Base-by-base conservation (phyloP, 92 coral and sea anemone genomes). In the Bergia puertoricense region DNA sequence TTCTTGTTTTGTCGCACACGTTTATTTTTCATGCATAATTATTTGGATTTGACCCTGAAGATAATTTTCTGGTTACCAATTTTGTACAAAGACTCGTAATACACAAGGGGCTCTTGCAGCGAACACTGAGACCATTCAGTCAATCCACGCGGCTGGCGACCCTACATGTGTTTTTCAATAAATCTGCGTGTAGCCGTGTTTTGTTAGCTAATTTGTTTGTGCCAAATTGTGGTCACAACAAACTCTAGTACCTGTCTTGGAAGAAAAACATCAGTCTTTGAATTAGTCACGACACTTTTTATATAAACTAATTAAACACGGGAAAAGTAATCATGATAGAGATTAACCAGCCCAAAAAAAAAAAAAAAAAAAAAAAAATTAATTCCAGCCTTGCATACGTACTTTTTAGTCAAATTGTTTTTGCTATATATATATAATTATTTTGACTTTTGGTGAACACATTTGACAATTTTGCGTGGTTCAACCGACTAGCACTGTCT, bases 131-230 rank as follows among this genome's bases (percentile, higher is more conserved):
- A 5, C 69, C 77, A n/a, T 69, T 36, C 39, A 69, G 74, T 36
- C 39, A 9, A 18, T 20, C 74, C 74, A 73, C 42, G 77, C 77
- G 77, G 77, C 77, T 71, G 8, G 40, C 44, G 18, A 22, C 6
- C 44, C 4, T 73, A 73, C 77, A 73, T 73, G 77, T 73, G 77
- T 73, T 73, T 23, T 73, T 73, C 77, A 73, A 73, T 73, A 73
- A 15, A 11, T 15, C 43, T 73, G 43, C 42, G 43, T 73, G 77
- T 73, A 73, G 76, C 43, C 39, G 2, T 73, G 41, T 73, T 73
- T 73, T 73, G 77, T 73, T 73, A 73, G 41, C 37, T 10, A 73
- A 36, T 37, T 36, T 36, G 41, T 39, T 30, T 39, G 30, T 30
- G 30, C 30, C 30, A 30, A 30, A 30, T 30, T 30, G 76, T 43